A percentile compares a stretch with the other conserved stretches of the same genome.
Conservation (phyloP, 2,888 invertebrate species). For the Hofmannophila pseudospretella region DNA sequence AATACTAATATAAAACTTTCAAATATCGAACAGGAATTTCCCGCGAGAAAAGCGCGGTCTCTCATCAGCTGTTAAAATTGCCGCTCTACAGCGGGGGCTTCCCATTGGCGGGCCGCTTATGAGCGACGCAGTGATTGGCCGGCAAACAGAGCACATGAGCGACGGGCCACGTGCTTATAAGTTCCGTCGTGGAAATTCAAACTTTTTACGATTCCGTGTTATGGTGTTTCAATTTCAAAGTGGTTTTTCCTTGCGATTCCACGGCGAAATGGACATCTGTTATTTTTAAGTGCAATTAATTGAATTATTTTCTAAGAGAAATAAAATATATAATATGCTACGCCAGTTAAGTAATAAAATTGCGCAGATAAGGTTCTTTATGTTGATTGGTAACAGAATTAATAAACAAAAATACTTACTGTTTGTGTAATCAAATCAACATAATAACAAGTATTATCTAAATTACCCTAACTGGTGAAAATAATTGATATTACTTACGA, state of each 20-base stretch:
- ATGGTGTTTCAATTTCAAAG: slow-evolving; percentile 2
- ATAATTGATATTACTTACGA: slow-evolving; percentile 11
- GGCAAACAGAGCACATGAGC: slow-evolving; percentile 62
- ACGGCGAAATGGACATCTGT: no score
- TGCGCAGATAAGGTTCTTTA: not conserved
- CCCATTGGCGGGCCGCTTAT: slow-evolving; percentile 56
- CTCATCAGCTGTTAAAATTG: slow-evolving; percentile 66
- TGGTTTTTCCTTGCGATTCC: not conserved
- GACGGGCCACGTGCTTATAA: slow-evolving; percentile 73
- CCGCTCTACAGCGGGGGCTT: slow-evolving; percentile 58
- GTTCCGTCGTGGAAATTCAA: slow-evolving; percentile 52
- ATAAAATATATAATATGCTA: not conserved
- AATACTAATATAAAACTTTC: slow-evolving; percentile 1
- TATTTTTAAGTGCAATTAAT: no score
- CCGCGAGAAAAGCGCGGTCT: slow-evolving; percentile 31
- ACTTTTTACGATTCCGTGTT: slow-evolving; percentile 50
- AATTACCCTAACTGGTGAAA: slow-evolving; percentile 2
- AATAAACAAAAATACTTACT: slow-evolving; percentile 8
- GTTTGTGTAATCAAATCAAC: slow-evolving; percentile 2
- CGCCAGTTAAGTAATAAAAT: not conserved
- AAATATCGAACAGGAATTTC: slow-evolving; percentile 15
- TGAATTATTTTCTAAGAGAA: no score
- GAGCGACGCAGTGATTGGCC: slow-evolving; percentile 64
- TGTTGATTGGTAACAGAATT: slow-evolving; percentile 2
- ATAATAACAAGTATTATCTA: slow-evolving; percentile 9